Conservation (phyloP, 2,797 vertebrate species). For the Tympanoctomys barrerae region DNA sequence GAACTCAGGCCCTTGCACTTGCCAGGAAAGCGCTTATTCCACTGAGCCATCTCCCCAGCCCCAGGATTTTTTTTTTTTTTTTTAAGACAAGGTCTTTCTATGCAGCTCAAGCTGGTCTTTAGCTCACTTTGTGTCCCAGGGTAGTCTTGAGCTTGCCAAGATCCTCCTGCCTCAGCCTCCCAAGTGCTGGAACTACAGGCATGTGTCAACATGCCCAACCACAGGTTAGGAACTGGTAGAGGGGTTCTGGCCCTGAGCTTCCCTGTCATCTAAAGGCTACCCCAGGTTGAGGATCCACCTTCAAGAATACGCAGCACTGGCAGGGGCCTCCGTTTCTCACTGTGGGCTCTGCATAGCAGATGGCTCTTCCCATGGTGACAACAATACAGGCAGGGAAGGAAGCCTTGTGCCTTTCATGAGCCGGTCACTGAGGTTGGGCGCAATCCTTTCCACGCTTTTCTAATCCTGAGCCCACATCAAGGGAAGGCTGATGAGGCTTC, state of each 20-base stretch:
- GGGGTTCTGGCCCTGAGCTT: background rate
- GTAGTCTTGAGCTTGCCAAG: too few species aligned
- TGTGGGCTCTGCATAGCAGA: background rate
- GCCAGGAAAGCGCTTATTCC: too few species aligned
- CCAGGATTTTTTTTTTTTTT: too few species aligned
- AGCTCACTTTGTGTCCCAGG: too few species aligned
- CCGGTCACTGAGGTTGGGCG: background rate
- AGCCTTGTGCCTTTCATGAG: background rate
- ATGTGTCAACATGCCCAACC: too few species aligned
- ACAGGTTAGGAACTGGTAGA: too few species aligned
- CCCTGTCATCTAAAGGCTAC: background rate
- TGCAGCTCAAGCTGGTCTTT: too few species aligned
- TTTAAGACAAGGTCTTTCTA: too few species aligned
- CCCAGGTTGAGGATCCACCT: background rate
- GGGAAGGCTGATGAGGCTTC: background rate
- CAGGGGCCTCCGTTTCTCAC: background rate
- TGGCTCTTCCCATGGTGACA: background rate
- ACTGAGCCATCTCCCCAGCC: too few species aligned
- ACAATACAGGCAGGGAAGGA: background rate
- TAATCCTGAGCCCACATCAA: background rate
- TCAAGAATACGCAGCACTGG: fast-evolving
- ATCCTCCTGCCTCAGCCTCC: too few species aligned
- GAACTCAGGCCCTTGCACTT: too few species aligned
- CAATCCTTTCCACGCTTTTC: background rate
- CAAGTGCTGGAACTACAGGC: too few species aligned